Evolutionary conservation across 1,140 invertebrate genomes (phyloP).

Genomic region (Hyles vespertilio): DNA sequence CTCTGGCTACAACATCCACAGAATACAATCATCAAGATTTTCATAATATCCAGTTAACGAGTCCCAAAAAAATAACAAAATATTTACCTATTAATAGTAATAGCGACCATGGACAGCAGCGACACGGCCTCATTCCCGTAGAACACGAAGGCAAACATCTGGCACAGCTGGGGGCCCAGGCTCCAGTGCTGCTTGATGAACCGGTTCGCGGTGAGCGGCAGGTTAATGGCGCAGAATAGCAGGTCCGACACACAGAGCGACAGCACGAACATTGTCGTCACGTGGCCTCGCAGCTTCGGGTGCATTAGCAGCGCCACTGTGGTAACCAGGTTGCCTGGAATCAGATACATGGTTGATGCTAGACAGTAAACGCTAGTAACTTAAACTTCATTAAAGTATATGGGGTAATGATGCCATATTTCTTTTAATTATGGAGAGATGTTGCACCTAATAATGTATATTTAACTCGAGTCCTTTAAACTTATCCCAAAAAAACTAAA

Average conservation of each 20-base stretch:
- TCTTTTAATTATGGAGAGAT: background rate
- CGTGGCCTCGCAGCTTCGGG: slow-evolving; percentile 85
- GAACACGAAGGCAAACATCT: slow-evolving; percentile 91
- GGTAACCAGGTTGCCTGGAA: slow-evolving; percentile 88
- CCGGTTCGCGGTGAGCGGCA: slow-evolving; percentile 88
- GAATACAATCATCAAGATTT: too few relatives aligned
- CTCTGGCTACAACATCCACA: too few relatives aligned
- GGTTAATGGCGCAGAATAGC: slow-evolving; percentile 88
- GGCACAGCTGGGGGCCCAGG: slow-evolving; percentile 86
- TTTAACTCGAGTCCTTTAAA: too few relatives aligned
- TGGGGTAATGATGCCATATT: background rate
- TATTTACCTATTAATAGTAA: slow-evolving; percentile 89
- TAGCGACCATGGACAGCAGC: slow-evolving; percentile 91
- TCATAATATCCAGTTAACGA: too few relatives aligned
- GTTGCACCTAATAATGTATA: too few relatives aligned
- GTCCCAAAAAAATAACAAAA: background rate
- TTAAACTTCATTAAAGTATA: background rate
- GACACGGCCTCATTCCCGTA: slow-evolving; percentile 93
- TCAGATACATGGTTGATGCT: slow-evolving; percentile 3
- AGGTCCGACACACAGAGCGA: slow-evolving; percentile 91
- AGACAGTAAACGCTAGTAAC: too few relatives aligned
- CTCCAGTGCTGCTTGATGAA: slow-evolving; percentile 89
- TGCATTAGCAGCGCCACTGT: slow-evolving; percentile 85
- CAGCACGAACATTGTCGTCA: slow-evolving; percentile 92
- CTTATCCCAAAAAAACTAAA: too few relatives aligned